Conservation (phyloP, 2,888 invertebrate species). For the Petrolisthes cinctipes region DNA sequence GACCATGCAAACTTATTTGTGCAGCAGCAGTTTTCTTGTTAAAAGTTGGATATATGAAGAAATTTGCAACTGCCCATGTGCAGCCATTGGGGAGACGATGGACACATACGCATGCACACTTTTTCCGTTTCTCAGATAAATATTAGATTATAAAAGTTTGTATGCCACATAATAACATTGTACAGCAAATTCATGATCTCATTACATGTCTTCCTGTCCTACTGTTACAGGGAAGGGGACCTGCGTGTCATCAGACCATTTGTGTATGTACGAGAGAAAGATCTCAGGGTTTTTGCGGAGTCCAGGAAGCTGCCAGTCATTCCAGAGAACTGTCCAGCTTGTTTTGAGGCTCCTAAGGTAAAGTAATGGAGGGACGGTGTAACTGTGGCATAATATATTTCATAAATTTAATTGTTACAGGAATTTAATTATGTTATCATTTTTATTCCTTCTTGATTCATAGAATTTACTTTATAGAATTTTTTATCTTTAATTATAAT, state of each 20-base stretch:
- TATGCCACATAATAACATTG: background rate
- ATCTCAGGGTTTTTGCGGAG: slow-evolving; percentile 81
- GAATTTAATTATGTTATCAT: no score
- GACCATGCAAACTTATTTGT: no score
- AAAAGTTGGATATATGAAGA: no score
- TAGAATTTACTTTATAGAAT: no score
- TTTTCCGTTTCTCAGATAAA: background rate
- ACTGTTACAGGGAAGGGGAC: slow-evolving; percentile 77
- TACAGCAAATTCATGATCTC: background rate
- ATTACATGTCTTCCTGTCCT: background rate
- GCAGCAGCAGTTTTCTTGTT: no score
- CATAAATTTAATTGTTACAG: background rate
- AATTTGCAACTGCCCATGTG: no score
- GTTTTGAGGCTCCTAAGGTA: slow-evolving; percentile 74
- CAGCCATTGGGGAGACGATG: no score
- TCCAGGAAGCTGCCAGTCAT: slow-evolving; percentile 81
- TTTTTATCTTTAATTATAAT: background rate
- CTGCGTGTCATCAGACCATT: slow-evolving; percentile 88
- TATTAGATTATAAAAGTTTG: background rate
- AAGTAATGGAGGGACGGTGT: slow-evolving; percentile 23
- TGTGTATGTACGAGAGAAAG: slow-evolving; percentile 85
- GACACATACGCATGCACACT: no score
- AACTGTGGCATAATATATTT: background rate
- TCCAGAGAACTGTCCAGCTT: slow-evolving; percentile 75
- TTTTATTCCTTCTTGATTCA: no score